Base-by-base conservation (phyloP, 1,140 invertebrate species). In the Galleria mellonella region DNA sequence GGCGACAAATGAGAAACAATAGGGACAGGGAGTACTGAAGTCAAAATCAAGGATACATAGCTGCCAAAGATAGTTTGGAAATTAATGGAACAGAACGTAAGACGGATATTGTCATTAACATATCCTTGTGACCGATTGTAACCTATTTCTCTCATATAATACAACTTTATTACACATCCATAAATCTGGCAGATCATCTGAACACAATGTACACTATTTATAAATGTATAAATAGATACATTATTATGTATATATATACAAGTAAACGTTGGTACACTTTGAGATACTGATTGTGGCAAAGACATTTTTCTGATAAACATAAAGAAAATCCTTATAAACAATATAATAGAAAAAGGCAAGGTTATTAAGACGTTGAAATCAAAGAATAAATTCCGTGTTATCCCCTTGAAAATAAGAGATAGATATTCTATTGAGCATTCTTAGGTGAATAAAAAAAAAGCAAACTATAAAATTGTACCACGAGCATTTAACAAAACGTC, bases 401-500 rank as follows among this genome's bases (percentile, higher is more conserved):
- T 23, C 17, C 17, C 17, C 17, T 23, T 2, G 6, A 23, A 23
- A 23, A 23, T 2, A 23, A 23, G 6, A 23, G 2, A 23, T 23
- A 23, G 17, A 23, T 23, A 23, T 23, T 23, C 17, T 23, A 23
- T 23, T 23, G 17, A 23, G 17, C 17, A 23, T 23, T 23, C 31
- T 27, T 28, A 33, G 43, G 35, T 31, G 29, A 11, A 31, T 43
- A 38, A 30, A 17, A 39, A 42, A 11, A 47, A 42, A 50, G 43
- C 10, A 40, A 49, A 27, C 27, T 46, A 47, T 37, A 46, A 52
- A 61, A 72, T 56, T 63, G 62, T 72, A 75, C 75, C 68, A 51
- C 55, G 51, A 62, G 62, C 51, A 60, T 54, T 55, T 62, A 62
- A 49, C 44, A 55, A 50, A 52, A 40, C 45, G 54, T 47, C 50